Percentiles rank a stretch among this genome's conserved stretches.
phyloP scores from a whole-genome alignment of 2,888 invertebrate species.

The Heteromurus nitidus region DNA sequence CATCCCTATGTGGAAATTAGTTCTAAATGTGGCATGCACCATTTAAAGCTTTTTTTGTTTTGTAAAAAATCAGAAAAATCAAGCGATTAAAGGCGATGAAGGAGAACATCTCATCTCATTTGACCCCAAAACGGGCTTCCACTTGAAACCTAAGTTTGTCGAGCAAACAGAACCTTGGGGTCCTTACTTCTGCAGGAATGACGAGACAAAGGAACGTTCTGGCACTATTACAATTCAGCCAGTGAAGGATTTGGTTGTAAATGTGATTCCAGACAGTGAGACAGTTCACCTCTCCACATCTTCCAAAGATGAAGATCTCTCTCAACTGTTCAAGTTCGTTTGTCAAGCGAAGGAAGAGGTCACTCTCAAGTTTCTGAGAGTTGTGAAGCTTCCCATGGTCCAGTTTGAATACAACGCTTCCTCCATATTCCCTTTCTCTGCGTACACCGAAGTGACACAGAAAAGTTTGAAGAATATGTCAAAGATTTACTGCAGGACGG shows the following conservation, averaged over 20 bases:
- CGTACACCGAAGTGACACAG: slow-evolving; percentile 29
- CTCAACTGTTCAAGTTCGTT: slow-evolving; percentile 51
- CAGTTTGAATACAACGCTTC: slow-evolving; percentile 51
- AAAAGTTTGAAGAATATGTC: slow-evolving; percentile 55
- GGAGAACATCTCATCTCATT: slow-evolving; percentile 13
- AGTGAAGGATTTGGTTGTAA: slow-evolving; percentile 45
- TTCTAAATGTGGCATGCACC: background rate
- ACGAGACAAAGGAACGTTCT: slow-evolving; percentile 50
- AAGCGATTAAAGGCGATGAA: background rate
- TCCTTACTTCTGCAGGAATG: slow-evolving; percentile 51
- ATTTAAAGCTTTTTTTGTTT: slow-evolving; percentile 15
- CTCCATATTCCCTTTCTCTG: slow-evolving; percentile 51
- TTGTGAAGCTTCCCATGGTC: slow-evolving; percentile 45
- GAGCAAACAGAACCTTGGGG: slow-evolving; percentile 60
- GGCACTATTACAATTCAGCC: slow-evolving; percentile 56
- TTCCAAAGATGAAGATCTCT: background rate
- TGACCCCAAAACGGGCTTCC: slow-evolving; percentile 62
- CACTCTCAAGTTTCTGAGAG: slow-evolving; percentile 52
- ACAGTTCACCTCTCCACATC: slow-evolving; percentile 41
- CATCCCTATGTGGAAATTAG: background rate
- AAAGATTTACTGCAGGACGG: slow-evolving; percentile 54
- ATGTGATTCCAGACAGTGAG: slow-evolving; percentile 38
- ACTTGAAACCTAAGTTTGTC: slow-evolving; percentile 54
- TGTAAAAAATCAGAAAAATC: slow-evolving; percentile 40
- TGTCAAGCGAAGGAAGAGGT: slow-evolving; percentile 69